These are phyloP conservation scores for Trilocha varians DNA, from an alignment of 2,888 invertebrate genomes.

Conservation along the genomic window DNA sequence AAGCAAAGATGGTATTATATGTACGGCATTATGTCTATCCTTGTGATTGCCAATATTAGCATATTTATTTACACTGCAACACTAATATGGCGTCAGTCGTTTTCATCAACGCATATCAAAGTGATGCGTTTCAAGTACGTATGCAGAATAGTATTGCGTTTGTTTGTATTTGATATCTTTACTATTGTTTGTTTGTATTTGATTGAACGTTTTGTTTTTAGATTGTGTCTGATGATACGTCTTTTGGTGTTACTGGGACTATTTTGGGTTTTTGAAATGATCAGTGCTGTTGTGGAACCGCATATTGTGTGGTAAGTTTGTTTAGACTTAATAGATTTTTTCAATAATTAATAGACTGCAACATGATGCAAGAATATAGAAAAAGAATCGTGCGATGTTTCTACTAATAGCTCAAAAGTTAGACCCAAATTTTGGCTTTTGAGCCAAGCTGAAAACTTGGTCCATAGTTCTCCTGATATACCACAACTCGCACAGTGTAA, in stretches of 20 bases:
- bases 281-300: slow-evolving; percentile 31
- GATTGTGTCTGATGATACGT: slow-evolving; percentile 74
- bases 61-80: slow-evolving; percentile 75
- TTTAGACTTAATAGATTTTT: too few relatives aligned
- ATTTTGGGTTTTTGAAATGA: slow-evolving; percentile 79
- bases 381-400: too few relatives aligned
- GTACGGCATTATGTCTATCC: slow-evolving; percentile 75
- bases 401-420: too few relatives aligned
- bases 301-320: slow-evolving; percentile 44
- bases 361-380: too few relatives aligned
- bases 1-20: slow-evolving; percentile 75
- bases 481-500: too few relatives aligned
- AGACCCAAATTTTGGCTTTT: too few relatives aligned
- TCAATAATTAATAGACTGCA: not conserved
- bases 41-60: slow-evolving; percentile 70
- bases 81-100: slow-evolving; percentile 68
- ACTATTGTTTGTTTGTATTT: not conserved
- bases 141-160: not conserved
- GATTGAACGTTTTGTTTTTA: slow-evolving; percentile 33
- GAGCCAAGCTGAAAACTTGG: too few relatives aligned
- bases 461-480: too few relatives aligned
- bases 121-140: slow-evolving; percentile 71
- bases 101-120: slow-evolving; percentile 54
- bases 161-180: not conserved
- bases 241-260: slow-evolving; percentile 78